Evolutionary conservation across 2,888 invertebrate species (phyloP), one percentile per base, ranked within the genome.

Genomic region (Athrips mouffetella): DNA sequence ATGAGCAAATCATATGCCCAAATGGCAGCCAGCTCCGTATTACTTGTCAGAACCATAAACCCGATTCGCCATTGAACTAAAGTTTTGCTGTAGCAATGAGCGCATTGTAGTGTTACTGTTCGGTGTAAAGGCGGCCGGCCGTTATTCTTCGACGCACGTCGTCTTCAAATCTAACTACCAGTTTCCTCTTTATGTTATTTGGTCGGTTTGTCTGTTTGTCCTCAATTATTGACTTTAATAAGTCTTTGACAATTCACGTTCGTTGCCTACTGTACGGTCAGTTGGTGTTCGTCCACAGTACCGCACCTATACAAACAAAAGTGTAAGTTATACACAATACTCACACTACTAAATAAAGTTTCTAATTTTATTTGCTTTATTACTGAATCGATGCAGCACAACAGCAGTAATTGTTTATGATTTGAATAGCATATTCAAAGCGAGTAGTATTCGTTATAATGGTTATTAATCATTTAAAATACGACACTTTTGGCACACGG

Each of bases 171-270:
- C 52, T 71, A 73, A 77, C 71, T 72, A 72, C 70, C 65, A 59
- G 73, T 67, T 78, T 79, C 78, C 79, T 76, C 61, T 66, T 68
- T 71, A 69, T 67, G 62, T 74, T 75, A 77, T 73, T 76, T 73
- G 63, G 76, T 71, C 57, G 60, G 67, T 53, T 50, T 35, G 52
- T 67, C 54, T 76, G 70, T 79, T 76, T 77, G 73, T 62, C 64
- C 65, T 73, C 73, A 70, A 71, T 78, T 76, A 76, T 79, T 78
- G 77, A 75, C 77, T 77, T 74, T 76, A 77, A 76, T 76, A 79
- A 71, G 70, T 61, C 72, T 67, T 72, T 69, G 75, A 70, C 70
- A 67, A 72, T 73, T 71, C 69, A 68, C 67, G 62, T 67, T 67
- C 67, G 62, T 67, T 67, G 63, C 62, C 59, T 59, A 67, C 62